Percentiles rank a stretch among this genome's conserved stretches.
These are phyloP conservation scores for Halocaridina rubra DNA, from an alignment of 2,888 invertebrate species.

Conservation along the genomic window DNA sequence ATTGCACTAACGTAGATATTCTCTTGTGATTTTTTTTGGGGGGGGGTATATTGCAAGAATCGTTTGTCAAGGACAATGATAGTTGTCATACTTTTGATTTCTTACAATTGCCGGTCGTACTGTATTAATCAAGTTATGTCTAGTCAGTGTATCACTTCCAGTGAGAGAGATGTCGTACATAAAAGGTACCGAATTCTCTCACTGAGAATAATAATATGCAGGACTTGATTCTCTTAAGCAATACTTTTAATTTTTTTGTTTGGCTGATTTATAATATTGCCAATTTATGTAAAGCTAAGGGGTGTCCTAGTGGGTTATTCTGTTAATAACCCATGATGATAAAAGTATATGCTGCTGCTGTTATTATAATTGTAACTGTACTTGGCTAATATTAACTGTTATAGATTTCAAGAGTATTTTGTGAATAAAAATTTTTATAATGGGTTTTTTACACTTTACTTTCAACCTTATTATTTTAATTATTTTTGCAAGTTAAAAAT, in stretches of 20 bases:
- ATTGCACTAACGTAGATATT: neutral
- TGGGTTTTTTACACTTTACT: too few relatives aligned
- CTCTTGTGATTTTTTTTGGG: neutral
- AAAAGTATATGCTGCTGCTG: neutral
- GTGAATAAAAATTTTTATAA: conserved; percentile 41
- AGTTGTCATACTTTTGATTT: neutral
- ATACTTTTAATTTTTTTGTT: neutral
- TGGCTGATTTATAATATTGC: neutral
- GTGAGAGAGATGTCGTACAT: neutral
- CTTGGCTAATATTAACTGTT: conserved; percentile 6
- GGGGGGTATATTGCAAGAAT: neutral
- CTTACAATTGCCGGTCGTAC: neutral
- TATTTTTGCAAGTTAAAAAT: too few relatives aligned
- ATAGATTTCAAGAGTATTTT: conserved; percentile 40
- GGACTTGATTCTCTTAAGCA: neutral
- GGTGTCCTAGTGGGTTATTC: neutral
- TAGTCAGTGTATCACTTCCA: conserved; percentile 35
- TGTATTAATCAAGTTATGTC: conserved; percentile 22
- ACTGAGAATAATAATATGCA: neutral
- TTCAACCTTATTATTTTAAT: too few relatives aligned
- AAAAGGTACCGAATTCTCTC: neutral
- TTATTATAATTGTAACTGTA: neutral
- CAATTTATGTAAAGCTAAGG: neutral
- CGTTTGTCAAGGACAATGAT: neutral
- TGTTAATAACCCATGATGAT: neutral